Base-by-base conservation (phyloP, 2,888 invertebrate species). In the Limnephilus marmoratus region DNA sequence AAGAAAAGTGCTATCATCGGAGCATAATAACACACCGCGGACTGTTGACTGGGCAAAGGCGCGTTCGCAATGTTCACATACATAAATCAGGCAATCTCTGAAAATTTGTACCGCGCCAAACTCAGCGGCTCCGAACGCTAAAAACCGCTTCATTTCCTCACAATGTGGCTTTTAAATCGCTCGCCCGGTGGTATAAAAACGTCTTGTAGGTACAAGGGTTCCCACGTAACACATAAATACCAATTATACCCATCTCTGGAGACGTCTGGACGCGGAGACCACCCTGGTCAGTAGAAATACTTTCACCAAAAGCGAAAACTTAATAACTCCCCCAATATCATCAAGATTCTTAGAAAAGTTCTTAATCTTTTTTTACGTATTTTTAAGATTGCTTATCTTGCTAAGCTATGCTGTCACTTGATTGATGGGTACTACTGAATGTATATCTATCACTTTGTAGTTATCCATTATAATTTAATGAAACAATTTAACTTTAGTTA, bases 171-270 rank as follows among this genome's bases (percentile, higher is more conserved):
- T 85, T 83, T 89, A 91, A 91, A 91, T 91, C 91, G 53, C 88
- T 45, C 37, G 91, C 34, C 29, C 83, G 83, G 83, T 53, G 86
- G 91, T 87, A 91, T 87, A 87, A 91, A 91, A 91, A 91, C 91
- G 91, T 86, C 87, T 87, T 91, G 86, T 87, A 24, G 87, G 45
- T 87, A 89, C 91, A 88, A 49, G 81, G 87, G 82, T 93, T 93
- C 93, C 92, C 93, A 93, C 93, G 90, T 92, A 91, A 90, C 81
- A 91, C 91, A 91, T 93, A 92, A 93, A 92, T 90, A 93, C 93
- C 93, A 93, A 93, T 93, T 93, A 93, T 91, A 90, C 85, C 92
- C 91, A 91, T 89, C 90, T 90, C 88, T 88, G 88, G 88, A 86
- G 49, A n/a, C 31, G 24, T 31, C 88, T n/a, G 31, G 87, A 68